Conservation (phyloP, 1,140 invertebrate genomes). For the Leucophenga varia region DNA sequence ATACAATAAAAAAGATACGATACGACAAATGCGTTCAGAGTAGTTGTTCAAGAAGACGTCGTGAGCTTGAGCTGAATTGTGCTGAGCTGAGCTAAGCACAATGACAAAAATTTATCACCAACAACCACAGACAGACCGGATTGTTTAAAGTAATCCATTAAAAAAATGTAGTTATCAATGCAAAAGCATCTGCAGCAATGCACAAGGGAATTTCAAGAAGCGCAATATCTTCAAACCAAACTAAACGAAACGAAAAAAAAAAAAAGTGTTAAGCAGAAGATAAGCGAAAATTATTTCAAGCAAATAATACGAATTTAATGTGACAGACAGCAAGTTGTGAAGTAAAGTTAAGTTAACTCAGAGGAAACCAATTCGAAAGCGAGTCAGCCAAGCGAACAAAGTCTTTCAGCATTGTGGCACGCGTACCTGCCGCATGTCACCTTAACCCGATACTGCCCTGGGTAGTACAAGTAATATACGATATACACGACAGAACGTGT, state of each 20-base stretch:
- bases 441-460: conserved; percentile 21
- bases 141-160: too few relatives aligned
- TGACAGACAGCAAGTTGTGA: too few relatives aligned
- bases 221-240: background rate
- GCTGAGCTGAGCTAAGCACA: background rate
- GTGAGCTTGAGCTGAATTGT: background rate
- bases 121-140: conserved; percentile 17
- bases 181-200: conserved; percentile 15
- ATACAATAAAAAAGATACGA: conserved; percentile 14
- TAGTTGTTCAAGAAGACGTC: background rate
- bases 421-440: conserved; percentile 20
- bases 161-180: conserved; percentile 20
- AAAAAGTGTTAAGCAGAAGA: conserved; percentile 15
- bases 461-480: too few relatives aligned
- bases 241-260: background rate
- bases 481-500: too few relatives aligned
- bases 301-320: conserved; percentile 50
- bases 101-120: conserved; percentile 21
- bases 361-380: too few relatives aligned
- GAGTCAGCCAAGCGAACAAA: too few relatives aligned
- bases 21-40: conserved; percentile 10
- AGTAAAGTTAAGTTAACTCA: too few relatives aligned
- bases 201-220: conserved; percentile 1
- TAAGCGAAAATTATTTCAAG: conserved; percentile 46
- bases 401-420: too few relatives aligned